Percentiles rank a stretch among this genome's conserved stretches.
Conservation (phyloP, 2,797 vertebrate genomes). For the Notamacropus eugenii region DNA sequence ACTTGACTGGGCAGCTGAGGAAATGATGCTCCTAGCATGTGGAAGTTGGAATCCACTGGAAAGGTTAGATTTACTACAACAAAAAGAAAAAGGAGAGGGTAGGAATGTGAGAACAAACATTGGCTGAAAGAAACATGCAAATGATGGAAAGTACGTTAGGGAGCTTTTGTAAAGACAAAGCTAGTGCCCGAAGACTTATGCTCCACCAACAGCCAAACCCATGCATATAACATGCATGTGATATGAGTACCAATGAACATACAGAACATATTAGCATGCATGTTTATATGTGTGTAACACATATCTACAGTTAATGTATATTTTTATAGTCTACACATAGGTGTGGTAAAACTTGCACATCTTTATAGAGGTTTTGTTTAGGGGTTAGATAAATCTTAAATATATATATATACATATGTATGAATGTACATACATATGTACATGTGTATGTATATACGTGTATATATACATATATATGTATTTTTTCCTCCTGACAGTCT, state of each 20-base stretch:
- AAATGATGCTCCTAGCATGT: conserved; percentile 35
- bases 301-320: conserved; percentile 39
- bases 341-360: conserved; percentile 53
- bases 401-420: not conserved
- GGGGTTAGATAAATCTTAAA: conserved; percentile 72
- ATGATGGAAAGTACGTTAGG: conserved; percentile 41
- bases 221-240: conserved; percentile 34
- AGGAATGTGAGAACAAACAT: conserved; percentile 39
- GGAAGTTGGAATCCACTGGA: conserved; percentile 32
- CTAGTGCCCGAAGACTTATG: conserved; percentile 1
- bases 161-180: conserved; percentile 19
- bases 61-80: conserved; percentile 25
- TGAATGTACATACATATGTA: not conserved
- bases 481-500: conserved; percentile 65
- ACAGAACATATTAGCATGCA: not conserved
- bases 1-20: conserved; percentile 35
- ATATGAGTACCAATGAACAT: conserved; percentile 48
- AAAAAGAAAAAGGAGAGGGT: conserved; percentile 56
- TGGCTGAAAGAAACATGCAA: conserved; percentile 58
- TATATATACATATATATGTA: not conserved
- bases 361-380: conserved; percentile 76
- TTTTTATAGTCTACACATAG: conserved; percentile 42
- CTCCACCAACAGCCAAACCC: conserved; percentile 23
- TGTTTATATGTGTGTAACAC: not conserved
- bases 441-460: not conserved